Percentiles rank a stretch among this genome's conserved stretches.
phyloP scores from a whole-genome alignment of 2,797 vertebrate genomes.

The Phylloscopus collybita region DNA sequence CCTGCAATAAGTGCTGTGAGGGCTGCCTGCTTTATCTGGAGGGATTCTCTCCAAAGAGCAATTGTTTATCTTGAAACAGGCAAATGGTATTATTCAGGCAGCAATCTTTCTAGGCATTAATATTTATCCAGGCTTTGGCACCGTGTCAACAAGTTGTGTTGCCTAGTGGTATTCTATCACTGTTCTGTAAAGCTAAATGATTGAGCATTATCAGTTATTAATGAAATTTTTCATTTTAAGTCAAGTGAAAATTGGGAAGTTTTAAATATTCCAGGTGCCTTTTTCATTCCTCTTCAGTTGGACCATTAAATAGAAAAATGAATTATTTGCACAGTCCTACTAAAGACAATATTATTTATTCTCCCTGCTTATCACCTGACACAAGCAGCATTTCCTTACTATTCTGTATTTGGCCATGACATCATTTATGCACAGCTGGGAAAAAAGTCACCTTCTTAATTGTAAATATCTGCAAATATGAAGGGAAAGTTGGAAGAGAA shows the following conservation, averaged over 20 bases:
- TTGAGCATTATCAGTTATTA: neutral
- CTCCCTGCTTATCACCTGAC: neutral
- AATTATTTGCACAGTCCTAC: neutral
- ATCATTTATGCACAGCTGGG: neutral
- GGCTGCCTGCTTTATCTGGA: neutral
- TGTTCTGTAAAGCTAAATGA: neutral
- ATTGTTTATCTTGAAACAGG: neutral
- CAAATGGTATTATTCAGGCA: neutral
- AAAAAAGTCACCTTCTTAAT: neutral
- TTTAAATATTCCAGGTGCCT: neutral
- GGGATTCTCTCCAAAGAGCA: neutral
- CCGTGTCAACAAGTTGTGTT: neutral
- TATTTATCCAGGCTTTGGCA: neutral
- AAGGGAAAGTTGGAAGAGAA: neutral
- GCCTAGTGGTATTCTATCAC: neutral
- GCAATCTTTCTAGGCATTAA: neutral
- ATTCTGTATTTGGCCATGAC: neutral
- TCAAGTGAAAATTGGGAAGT: neutral
- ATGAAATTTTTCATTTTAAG: neutral
- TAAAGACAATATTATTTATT: neutral
- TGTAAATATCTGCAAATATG: neutral
- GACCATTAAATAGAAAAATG: neutral
- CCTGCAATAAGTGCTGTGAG: neutral
- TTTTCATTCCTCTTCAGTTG: neutral
- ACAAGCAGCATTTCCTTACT: neutral